Conservation (phyloP, 2,113 vertebrate species). For the Xenopus laevis region DNA sequence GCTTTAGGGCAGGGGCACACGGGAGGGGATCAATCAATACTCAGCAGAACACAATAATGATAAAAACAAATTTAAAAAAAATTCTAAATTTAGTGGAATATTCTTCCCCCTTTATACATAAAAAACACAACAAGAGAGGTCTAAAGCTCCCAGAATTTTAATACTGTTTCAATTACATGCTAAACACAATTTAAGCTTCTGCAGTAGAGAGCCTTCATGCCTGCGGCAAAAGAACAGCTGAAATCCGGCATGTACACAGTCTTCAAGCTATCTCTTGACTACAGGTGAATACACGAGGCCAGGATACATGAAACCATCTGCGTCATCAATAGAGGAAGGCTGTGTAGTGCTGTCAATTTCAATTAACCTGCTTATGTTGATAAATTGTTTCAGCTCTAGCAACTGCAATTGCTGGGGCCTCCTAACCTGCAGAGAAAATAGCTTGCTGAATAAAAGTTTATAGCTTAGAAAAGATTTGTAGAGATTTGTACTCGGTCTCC, state of each 20-base stretch:
- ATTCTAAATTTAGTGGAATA: too few species aligned
- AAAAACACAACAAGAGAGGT: conserved; percentile 1
- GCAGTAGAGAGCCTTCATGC: conserved; percentile 48
- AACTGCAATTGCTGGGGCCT: conserved; percentile 55
- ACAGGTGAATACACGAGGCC: conserved; percentile 47
- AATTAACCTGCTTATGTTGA: conserved; percentile 66
- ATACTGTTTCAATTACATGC: conserved; percentile 52
- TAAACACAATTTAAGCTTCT: conserved; percentile 53
- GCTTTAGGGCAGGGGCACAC: too few species aligned
- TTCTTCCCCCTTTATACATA: too few species aligned
- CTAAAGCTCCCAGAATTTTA: not conserved
- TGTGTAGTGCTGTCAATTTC: conserved; percentile 50
- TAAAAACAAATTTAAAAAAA: too few species aligned
- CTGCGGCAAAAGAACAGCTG: conserved; percentile 52
- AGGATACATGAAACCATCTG: conserved; percentile 45
- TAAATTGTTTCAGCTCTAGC: conserved; percentile 52
- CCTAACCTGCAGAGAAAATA: conserved; percentile 48
- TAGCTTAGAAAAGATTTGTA: conserved; percentile 45
- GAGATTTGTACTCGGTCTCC: too few species aligned
- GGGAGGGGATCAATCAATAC: too few species aligned
- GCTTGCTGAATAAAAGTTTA: conserved; percentile 10
- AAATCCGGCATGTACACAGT: conserved; percentile 44
- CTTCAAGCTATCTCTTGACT: conserved; percentile 34
- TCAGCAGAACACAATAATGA: too few species aligned
- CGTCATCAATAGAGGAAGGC: conserved; percentile 55